These are phyloP conservation scores for Tragelaphus oryx DNA, from an alignment of 2,797 vertebrate genomes.

Conservation along the genomic window DNA sequence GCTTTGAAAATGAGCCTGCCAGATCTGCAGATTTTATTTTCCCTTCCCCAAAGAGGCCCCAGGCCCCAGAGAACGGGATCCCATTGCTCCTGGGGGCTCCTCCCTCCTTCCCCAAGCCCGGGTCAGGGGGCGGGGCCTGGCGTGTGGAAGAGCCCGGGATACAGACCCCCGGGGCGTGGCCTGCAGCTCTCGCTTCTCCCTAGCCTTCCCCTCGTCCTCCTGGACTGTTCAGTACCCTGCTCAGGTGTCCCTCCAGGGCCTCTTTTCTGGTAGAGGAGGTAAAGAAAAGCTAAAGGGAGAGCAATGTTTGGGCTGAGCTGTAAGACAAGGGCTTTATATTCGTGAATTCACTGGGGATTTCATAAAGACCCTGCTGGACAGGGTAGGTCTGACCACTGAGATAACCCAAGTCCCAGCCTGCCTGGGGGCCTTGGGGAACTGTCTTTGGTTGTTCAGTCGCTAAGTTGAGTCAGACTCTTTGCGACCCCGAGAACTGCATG, in stretches of 20 bases:
- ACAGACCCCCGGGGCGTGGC: neutral
- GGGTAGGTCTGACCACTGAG: neutral
- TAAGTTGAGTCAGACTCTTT: neutral
- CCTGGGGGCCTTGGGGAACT: neutral
- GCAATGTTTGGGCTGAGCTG: neutral
- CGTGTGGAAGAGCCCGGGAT: neutral
- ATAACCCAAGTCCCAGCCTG: neutral
- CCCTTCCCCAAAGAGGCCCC: neutral
- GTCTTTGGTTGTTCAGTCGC: neutral
- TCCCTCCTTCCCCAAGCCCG: neutral
- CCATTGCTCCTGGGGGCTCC: neutral
- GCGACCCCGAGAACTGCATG: neutral
- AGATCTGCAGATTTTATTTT: neutral
- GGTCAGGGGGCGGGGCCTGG: neutral
- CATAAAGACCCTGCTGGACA: no score
- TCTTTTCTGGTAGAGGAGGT: neutral
- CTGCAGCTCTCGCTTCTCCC: neutral
- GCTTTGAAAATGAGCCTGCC: neutral
- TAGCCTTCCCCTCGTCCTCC: neutral
- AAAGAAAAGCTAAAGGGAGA: neutral
- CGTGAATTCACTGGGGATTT: neutral
- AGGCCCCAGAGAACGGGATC: neutral
- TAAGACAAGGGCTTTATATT: neutral
- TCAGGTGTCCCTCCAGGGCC: neutral
- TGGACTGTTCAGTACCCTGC: neutral